These are phyloP conservation scores for Danio kyathit DNA, from an alignment of 2,797 vertebrate species.

Conservation along the genomic window DNA sequence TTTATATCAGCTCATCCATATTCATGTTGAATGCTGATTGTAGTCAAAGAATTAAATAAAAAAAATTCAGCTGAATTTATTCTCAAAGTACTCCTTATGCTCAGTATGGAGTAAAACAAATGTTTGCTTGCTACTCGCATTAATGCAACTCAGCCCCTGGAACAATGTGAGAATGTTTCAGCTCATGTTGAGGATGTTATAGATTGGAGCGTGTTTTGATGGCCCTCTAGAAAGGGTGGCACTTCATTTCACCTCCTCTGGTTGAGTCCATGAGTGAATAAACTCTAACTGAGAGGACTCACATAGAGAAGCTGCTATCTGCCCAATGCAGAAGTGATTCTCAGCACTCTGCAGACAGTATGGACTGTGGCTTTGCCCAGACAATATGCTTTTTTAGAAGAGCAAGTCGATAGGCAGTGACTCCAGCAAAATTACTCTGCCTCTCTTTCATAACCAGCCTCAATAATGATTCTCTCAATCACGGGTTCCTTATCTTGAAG, in stretches of 20 bases:
- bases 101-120: background rate
- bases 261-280: constrained; percentile 11
- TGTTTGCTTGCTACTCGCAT: background rate
- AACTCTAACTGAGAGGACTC: constrained; percentile 12
- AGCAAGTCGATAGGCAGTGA: constrained; percentile 25
- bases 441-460: constrained; percentile 45
- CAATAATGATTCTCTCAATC: constrained; percentile 73
- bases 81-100: background rate
- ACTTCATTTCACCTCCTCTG: constrained; percentile 10
- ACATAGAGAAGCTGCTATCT: constrained; percentile 19
- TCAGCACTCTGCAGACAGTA: background rate
- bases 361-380: background rate
- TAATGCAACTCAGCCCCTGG: background rate
- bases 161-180: background rate
- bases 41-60: background rate
- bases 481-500: constrained; percentile 69
- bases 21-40: background rate
- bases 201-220: background rate
- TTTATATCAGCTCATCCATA: background rate
- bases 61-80: background rate
- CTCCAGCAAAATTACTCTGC: constrained; percentile 8
- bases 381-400: constrained; percentile 14
- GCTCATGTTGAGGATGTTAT: constrained; percentile 1
- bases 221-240: background rate
- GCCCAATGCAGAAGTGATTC: constrained; percentile 25